Conservation (phyloP, 2,113 vertebrate genomes). For the Sturnira hondurensis region DNA sequence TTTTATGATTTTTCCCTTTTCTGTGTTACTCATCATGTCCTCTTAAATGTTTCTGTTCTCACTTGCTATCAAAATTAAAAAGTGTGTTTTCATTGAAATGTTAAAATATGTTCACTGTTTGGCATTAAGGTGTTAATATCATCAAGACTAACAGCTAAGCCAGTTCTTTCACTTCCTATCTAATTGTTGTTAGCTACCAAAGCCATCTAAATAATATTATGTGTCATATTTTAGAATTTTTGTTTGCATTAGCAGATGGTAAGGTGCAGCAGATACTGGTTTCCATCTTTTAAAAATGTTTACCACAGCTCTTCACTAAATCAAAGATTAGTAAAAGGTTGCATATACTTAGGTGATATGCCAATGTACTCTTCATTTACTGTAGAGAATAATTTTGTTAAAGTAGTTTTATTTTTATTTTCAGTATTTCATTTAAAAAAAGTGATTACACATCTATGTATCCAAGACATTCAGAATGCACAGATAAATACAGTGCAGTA, state of each 20-base stretch:
- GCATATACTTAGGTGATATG: conserved; percentile 7
- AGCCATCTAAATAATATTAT: conserved; percentile 32
- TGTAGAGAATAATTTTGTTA: conserved; percentile 35
- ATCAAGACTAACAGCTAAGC: conserved; percentile 51
- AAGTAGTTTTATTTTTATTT: neutral
- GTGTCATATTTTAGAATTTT: conserved; percentile 16
- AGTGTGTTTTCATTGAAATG: conserved; percentile 47
- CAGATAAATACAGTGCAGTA: neutral
- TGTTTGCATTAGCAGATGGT: neutral
- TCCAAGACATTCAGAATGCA: neutral
- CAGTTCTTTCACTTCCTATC: conserved; percentile 47
- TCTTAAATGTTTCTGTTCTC: conserved; percentile 35
- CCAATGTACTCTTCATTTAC: conserved; percentile 3
- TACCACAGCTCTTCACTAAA: neutral
- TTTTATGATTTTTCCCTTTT: neutral
- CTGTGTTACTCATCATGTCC: conserved; percentile 13
- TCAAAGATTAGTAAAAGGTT: conserved; percentile 11
- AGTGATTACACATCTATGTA: neutral
- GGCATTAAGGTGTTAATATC: conserved; percentile 51
- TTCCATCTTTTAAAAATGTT: conserved; percentile 2
- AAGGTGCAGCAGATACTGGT: neutral
- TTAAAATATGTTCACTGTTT: conserved; percentile 51
- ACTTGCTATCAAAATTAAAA: conserved; percentile 52
- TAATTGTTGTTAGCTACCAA: conserved; percentile 37
- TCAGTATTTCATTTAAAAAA: conserved; percentile 6